Percentiles rank a stretch among this genome's conserved stretches.
phyloP scores from a whole-genome alignment of 2,113 vertebrate species.

The Muscicapa adusta region DNA sequence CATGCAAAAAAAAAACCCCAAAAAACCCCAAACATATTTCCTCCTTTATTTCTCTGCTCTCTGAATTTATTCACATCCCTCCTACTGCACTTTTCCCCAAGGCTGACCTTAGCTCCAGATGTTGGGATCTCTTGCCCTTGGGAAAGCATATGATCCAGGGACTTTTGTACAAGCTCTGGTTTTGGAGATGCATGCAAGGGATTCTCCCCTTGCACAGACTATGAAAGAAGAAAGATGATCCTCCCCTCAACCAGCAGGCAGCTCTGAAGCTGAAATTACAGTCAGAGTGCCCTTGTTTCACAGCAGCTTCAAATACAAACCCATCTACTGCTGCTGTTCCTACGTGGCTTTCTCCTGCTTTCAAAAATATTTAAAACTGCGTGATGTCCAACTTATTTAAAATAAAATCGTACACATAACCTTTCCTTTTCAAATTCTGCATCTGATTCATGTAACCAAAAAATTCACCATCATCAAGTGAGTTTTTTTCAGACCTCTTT shows the following conservation, averaged over 20 bases:
- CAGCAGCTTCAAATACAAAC: neutral
- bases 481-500: neutral
- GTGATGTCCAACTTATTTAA: neutral
- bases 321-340: neutral
- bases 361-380: neutral
- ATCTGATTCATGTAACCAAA: neutral
- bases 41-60: neutral
- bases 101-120: neutral
- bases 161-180: neutral
- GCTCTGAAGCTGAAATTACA: conserved; percentile 20
- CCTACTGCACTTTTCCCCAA: neutral
- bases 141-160: neutral
- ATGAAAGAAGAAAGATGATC: neutral
- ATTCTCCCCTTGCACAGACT: neutral
- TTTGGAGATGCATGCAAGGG: neutral
- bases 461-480: neutral
- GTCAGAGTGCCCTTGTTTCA: conserved; percentile 5
- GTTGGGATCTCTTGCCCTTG: neutral
- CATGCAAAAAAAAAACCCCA: neutral
- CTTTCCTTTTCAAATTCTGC: neutral
- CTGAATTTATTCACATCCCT: neutral
- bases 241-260: neutral
- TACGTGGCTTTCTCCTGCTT: neutral
- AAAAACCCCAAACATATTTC: neutral
- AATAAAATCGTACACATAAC: rapidly evolving